Conservation (phyloP, 2,888 invertebrate species). For the Diloba caeruleocephala region DNA sequence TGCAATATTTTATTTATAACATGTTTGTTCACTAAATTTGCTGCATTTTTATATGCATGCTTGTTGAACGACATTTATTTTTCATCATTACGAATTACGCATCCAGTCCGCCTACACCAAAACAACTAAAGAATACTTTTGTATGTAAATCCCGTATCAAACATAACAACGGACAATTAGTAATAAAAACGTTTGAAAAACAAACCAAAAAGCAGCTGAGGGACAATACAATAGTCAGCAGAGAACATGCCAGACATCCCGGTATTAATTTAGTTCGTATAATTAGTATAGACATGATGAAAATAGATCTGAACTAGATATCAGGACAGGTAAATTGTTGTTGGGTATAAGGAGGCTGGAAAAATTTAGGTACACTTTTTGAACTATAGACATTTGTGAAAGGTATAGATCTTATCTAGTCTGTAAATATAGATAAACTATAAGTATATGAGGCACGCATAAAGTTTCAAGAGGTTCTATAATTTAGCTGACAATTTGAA, state of each 20-base stretch:
- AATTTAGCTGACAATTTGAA: too few relatives aligned
- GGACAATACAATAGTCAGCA: slow-evolving; percentile 57
- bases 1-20: too few relatives aligned
- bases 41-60: not conserved
- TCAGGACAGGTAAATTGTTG: slow-evolving; percentile 14
- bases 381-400: not conserved
- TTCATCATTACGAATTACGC: slow-evolving; percentile 45
- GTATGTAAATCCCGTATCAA: slow-evolving; percentile 56
- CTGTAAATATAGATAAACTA: too few relatives aligned
- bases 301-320: slow-evolving; percentile 51
- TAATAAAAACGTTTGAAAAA: slow-evolving; percentile 53
- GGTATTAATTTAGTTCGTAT: slow-evolving; percentile 61
- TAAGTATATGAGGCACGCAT: too few relatives aligned
- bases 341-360: not conserved
- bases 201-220: slow-evolving; percentile 46
- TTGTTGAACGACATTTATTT: slow-evolving; percentile 32
- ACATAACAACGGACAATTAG: slow-evolving; percentile 57
- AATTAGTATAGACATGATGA: slow-evolving; percentile 57
- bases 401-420: too few relatives aligned
- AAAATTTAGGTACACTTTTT: slow-evolving; percentile 6
- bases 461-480: too few relatives aligned
- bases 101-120: slow-evolving; percentile 28
- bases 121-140: slow-evolving; percentile 50
- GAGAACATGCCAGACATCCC: slow-evolving; percentile 43
- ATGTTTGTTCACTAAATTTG: too few relatives aligned